Percentiles rank a stretch among this genome's conserved stretches.
These are phyloP conservation scores for Antheraea pernyi DNA, from an alignment of 1,140 invertebrate genomes.

Conservation along the genomic window DNA sequence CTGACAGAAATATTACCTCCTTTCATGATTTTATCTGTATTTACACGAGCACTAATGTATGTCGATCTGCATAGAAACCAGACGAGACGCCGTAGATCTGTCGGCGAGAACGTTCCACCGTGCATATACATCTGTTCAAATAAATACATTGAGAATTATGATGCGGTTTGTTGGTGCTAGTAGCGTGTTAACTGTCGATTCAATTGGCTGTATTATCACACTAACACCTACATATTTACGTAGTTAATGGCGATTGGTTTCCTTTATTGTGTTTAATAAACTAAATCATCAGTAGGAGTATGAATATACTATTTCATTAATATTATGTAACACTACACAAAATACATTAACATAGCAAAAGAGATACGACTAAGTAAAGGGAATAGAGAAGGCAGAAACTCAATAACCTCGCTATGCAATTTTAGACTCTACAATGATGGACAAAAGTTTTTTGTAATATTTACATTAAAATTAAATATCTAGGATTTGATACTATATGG, in stretches of 20 bases:
- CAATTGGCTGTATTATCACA: background rate
- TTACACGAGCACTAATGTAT: background rate
- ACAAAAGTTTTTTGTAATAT: no score
- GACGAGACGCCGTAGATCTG: constrained; percentile 1
- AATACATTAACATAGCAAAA: no score
- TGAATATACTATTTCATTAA: no score
- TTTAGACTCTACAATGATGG: no score
- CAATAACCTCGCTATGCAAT: no score
- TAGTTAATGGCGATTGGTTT: background rate
- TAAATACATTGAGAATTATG: constrained; percentile 4
- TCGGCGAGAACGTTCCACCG: background rate
- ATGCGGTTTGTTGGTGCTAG: background rate
- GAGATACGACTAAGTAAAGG: no score
- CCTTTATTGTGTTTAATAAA: background rate
- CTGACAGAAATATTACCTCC: constrained; percentile 1
- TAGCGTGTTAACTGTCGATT: background rate
- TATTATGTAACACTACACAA: no score
- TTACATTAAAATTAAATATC: no score
- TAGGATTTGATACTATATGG: no score
- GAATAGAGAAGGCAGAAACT: no score
- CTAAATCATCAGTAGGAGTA: background rate
- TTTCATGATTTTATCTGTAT: background rate
- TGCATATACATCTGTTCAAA: constrained; percentile 2
- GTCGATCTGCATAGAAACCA: background rate
- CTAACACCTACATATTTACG: constrained; percentile 2